Conservation (phyloP, 1,140 invertebrate genomes). For the Drosophila auraria region DNA sequence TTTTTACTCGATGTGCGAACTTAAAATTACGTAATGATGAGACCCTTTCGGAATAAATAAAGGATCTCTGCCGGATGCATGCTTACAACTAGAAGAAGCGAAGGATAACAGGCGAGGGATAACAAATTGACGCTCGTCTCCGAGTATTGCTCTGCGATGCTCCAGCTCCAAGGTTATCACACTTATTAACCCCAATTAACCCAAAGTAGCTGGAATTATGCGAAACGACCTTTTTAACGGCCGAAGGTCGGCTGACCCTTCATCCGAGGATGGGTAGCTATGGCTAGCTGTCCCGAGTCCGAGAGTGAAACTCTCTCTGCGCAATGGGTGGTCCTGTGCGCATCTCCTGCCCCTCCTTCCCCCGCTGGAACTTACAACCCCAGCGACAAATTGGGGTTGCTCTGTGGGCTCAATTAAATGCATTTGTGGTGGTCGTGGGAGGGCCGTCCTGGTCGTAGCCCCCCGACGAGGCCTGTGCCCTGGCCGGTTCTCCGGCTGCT, state of each 20-base stretch:
- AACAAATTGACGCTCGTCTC: conserved; percentile 69
- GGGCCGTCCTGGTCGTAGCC: conserved; percentile 80
- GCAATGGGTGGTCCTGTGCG: conserved; percentile 70
- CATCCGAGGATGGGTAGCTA: background rate
- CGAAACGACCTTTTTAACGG: conserved; percentile 67
- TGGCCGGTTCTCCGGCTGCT: conserved; percentile 18
- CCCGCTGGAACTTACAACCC: conserved; percentile 17
- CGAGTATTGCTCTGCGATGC: conserved; percentile 64
- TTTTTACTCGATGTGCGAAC: conserved; percentile 44
- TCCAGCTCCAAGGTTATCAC: conserved; percentile 63
- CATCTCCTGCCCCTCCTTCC: conserved; percentile 20
- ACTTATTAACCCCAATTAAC: conserved; percentile 72
- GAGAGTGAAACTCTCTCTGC: conserved; percentile 24
- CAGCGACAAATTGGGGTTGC: conserved; percentile 71
- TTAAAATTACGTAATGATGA: conserved; percentile 66
- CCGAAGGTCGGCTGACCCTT: conserved; percentile 18
- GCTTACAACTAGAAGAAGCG: conserved; percentile 49
- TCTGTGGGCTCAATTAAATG: conserved; percentile 74
- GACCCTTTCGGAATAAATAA: conserved; percentile 37
- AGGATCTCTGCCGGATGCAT: conserved; percentile 28
- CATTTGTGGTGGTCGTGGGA: conserved; percentile 80
- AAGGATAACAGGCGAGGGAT: conserved; percentile 42
- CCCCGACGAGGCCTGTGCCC: conserved; percentile 17
- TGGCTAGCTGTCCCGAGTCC: background rate
- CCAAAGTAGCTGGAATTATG: conserved; percentile 72